Conservation (phyloP, 2,797 vertebrate species). For the Megalops cyprinoides region DNA sequence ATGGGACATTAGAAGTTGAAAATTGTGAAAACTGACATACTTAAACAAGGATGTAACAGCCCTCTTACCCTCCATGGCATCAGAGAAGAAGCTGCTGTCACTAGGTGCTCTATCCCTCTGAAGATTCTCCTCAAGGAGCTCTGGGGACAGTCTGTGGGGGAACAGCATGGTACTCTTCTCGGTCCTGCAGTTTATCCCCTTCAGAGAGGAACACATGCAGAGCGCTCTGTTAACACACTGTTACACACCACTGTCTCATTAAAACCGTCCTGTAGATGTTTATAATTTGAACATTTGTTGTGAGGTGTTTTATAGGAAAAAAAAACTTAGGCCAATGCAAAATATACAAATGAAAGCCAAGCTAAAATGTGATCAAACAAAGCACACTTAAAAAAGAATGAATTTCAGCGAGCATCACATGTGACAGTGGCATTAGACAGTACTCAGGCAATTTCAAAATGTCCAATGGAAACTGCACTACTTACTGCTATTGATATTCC, state of each 20-base stretch:
- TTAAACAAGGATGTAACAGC: neutral
- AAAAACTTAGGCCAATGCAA: no score
- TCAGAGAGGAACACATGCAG: slow-evolving; percentile 30
- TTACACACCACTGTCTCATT: neutral
- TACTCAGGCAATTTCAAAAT: no score
- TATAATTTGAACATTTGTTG: no score
- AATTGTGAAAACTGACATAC: neutral
- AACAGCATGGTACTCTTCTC: slow-evolving; percentile 74
- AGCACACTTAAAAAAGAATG: no score
- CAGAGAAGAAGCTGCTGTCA: slow-evolving; percentile 91
- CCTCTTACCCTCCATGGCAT: slow-evolving; percentile 89
- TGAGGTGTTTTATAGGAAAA: no score
- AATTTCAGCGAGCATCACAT: no score
- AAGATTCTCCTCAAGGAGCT: slow-evolving; percentile 74
- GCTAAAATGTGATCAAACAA: no score
- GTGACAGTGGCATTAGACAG: no score
- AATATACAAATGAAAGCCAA: no score
- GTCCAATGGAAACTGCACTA: no score
- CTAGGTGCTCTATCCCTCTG: slow-evolving; percentile 87
- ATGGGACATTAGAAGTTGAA: no score
- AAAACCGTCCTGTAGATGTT: neutral
- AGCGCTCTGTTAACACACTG: neutral
- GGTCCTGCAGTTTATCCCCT: slow-evolving; percentile 55
- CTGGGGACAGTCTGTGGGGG: slow-evolving; percentile 69
- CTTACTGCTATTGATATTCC: no score